These are phyloP conservation scores for Cololabis saira DNA, from an alignment of 2,113 vertebrate species.

Conservation along the genomic window DNA sequence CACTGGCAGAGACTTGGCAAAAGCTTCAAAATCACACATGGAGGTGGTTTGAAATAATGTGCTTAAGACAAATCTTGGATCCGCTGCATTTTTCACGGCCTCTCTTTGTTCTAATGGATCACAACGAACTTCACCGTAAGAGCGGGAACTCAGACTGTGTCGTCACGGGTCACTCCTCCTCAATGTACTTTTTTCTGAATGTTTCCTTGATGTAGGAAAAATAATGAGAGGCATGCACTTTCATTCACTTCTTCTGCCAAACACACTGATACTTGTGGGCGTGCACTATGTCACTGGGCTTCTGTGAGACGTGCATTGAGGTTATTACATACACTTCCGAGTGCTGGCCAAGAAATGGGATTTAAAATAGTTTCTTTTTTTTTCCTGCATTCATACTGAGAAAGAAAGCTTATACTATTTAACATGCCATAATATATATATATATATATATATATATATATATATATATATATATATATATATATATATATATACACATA, in stretches of 20 bases:
- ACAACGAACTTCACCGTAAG: conserved; percentile 36
- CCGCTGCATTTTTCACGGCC: too few relatives aligned
- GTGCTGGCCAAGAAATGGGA: conserved; percentile 12
- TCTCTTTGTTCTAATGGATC: too few relatives aligned
- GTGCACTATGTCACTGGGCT: conserved; percentile 40
- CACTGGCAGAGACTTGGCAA: conserved; percentile 58
- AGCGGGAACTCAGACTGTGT: neutral
- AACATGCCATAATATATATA: conserved; percentile 22
- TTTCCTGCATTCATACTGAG: neutral
- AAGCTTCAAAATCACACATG: neutral
- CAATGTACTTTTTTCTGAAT: conserved; percentile 35
- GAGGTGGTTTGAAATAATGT: neutral
- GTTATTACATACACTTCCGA: conserved; percentile 34
- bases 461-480: too few relatives aligned
- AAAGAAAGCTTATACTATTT: conserved; percentile 26
- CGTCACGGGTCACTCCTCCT: conserved; percentile 41
- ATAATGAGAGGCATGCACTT: conserved; percentile 14
- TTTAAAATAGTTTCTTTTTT: conserved; percentile 20
- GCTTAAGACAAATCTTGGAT: too few relatives aligned
- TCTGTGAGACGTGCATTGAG: conserved; percentile 28
- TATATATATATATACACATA: too few relatives aligned
- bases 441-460: too few relatives aligned
- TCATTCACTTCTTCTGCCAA: conserved; percentile 8
- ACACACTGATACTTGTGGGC: conserved; percentile 10
- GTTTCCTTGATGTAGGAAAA: conserved; percentile 31